Evolutionary conservation across 2,113 vertebrate species (phyloP).

Genomic region (Myotis davidii): DNA sequence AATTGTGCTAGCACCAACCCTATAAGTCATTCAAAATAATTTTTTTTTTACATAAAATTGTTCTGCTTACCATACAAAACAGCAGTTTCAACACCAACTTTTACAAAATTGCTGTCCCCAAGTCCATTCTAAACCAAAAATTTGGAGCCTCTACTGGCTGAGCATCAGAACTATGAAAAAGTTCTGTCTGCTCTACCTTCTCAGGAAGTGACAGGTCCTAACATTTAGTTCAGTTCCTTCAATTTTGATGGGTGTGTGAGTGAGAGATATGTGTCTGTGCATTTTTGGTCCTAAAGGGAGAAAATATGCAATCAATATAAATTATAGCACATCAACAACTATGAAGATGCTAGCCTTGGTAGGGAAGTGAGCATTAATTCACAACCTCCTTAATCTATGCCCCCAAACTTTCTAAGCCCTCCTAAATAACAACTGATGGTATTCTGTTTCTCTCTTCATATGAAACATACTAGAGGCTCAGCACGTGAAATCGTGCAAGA

Average conservation of each 20-base stretch:
- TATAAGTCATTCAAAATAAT: neutral
- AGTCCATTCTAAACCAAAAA: conserved; percentile 23
- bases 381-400: neutral
- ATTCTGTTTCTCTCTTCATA: conserved; percentile 24
- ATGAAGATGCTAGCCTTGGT: neutral
- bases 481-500: too few species aligned
- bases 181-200: neutral
- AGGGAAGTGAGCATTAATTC: neutral
- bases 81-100: neutral
- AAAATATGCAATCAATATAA: neutral
- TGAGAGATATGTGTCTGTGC: neutral
- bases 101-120: neutral
- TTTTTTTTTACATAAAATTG: conserved; percentile 18
- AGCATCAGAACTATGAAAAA: neutral
- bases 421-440: neutral
- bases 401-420: neutral
- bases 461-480: neutral
- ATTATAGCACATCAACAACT: neutral
- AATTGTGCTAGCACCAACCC: neutral
- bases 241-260: neutral
- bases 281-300: neutral
- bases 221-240: neutral
- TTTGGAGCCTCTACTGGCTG: neutral
- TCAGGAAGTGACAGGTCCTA: neutral
- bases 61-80: neutral